phyloP scores from a whole-genome alignment of 2,113 vertebrate species.

The Clarias batrachus region DNA sequence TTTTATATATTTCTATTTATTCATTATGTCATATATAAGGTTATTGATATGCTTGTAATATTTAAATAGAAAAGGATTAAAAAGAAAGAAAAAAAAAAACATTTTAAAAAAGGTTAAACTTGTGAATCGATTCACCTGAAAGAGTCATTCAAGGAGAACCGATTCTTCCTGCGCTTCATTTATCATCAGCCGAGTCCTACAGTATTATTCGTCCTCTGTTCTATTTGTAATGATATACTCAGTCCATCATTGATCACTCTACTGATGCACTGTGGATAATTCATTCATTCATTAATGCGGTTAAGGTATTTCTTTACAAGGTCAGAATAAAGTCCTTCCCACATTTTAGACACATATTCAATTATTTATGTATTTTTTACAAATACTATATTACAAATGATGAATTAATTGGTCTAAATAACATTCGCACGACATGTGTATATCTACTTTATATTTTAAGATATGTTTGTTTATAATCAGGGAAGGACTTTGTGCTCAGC shows the following conservation, averaged over 20 bases:
- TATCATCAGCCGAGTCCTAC: not conserved
- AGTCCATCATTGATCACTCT: not conserved
- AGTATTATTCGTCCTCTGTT: not conserved
- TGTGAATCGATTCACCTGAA: not conserved
- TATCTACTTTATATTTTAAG: too few species aligned
- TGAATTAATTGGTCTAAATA: too few species aligned
- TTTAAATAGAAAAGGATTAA: not conserved
- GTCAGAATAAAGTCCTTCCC: too few species aligned
- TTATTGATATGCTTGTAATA: not conserved
- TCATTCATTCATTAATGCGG: not conserved
- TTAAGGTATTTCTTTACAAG: not conserved
- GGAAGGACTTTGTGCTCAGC: too few species aligned
- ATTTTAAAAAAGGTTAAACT: not conserved
- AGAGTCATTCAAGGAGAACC: constrained; percentile 4
- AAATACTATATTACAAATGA: too few species aligned
- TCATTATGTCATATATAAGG: too few species aligned
- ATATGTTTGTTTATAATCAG: too few species aligned
- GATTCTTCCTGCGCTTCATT: not conserved
- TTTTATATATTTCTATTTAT: too few species aligned
- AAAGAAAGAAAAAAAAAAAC: not conserved
- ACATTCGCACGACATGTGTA: too few species aligned
- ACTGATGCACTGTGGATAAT: not conserved
- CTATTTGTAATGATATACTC: not conserved
- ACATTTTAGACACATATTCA: too few species aligned
- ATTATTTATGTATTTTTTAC: too few species aligned